phyloP scores from a whole-genome alignment of 2,113 vertebrate species.

The Scomber scombrus region DNA sequence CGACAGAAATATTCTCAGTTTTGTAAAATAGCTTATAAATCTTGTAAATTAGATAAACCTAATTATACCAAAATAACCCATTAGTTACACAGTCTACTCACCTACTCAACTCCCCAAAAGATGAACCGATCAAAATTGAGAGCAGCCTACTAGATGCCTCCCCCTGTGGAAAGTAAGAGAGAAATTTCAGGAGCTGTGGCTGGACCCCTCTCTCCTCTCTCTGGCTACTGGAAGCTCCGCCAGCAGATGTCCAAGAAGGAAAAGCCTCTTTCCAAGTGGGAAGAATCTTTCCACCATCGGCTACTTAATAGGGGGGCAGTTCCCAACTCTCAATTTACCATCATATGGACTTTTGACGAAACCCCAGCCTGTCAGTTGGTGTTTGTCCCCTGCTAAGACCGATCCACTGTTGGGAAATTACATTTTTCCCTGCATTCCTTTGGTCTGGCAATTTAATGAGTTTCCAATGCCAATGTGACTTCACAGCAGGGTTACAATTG shows the following conservation, averaged over 20 bases:
- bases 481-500: constrained; percentile 36
- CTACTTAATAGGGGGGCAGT: constrained; percentile 98
- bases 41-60: neutral
- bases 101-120: constrained; percentile 48
- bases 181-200: constrained; percentile 62
- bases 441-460: constrained; percentile 81
- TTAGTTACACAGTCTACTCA: constrained; percentile 52
- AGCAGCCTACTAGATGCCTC: constrained; percentile 60
- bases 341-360: constrained; percentile 89
- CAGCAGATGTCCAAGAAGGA: constrained; percentile 84
- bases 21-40: neutral
- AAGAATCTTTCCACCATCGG: constrained; percentile 90
- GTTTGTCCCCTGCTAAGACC: constrained; percentile 48
- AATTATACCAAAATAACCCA: neutral
- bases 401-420: constrained; percentile 83
- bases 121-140: constrained; percentile 28
- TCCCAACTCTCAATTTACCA: constrained; percentile 91
- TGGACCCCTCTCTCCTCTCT: constrained; percentile 70
- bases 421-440: constrained; percentile 84
- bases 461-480: constrained; percentile 56
- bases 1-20: neutral
- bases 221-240: constrained; percentile 75
- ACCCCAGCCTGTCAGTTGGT: constrained; percentile 85
- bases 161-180: constrained; percentile 52
- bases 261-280: constrained; percentile 90